Percentiles rank a stretch among this genome's conserved stretches.
Evolutionary conservation across 2,113 vertebrate genomes (phyloP).

Genomic region (Pteropus alecto): DNA sequence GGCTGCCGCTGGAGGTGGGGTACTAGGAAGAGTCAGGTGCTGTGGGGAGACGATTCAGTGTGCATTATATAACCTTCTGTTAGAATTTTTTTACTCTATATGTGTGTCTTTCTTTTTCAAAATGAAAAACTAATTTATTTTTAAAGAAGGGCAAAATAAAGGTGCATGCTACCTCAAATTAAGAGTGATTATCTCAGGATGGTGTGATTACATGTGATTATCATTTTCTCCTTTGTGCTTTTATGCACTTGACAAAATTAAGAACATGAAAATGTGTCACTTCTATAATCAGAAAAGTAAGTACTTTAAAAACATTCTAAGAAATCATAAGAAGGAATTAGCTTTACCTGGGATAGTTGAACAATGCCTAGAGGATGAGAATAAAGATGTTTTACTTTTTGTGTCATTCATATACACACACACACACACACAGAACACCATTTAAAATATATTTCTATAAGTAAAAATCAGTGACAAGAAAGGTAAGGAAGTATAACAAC

Average conservation of each 20-base stretch:
- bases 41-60: background rate
- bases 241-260: constrained; percentile 1
- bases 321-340: background rate
- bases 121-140: background rate
- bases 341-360: background rate
- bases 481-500: background rate
- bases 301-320: background rate
- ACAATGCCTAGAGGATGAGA: background rate
- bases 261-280: background rate
- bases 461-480: background rate
- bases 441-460: background rate
- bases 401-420: background rate
- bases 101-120: background rate
- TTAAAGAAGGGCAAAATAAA: background rate
- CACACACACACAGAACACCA: background rate
- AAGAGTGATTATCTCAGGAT: background rate
- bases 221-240: constrained; percentile 13
- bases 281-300: constrained; percentile 28
- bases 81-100: background rate
- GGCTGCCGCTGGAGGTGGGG: background rate
- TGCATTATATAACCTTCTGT: background rate
- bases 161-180: background rate
- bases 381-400: background rate
- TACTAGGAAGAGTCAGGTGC: background rate
- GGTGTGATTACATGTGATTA: background rate